Percentiles rank a stretch among this genome's conserved stretches.
These are phyloP conservation scores for Labeo catla DNA, from an alignment of 2,113 vertebrate species.

Conservation along the genomic window DNA sequence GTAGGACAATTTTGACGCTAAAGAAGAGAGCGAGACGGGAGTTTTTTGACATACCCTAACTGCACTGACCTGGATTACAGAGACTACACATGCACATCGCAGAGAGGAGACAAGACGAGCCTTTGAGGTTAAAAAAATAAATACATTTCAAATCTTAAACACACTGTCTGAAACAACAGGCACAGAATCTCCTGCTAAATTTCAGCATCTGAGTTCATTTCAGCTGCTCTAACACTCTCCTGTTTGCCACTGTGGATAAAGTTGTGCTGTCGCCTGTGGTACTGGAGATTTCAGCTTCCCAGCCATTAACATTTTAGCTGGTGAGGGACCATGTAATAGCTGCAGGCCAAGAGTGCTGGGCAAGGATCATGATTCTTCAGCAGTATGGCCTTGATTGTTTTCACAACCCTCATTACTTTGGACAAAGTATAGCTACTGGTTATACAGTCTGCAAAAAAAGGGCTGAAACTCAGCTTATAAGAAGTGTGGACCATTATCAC, in stretches of 20 bases:
- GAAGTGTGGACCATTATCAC: constrained; percentile 9
- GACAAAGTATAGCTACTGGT: constrained; percentile 14
- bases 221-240: background rate
- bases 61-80: no score
- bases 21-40: no score
- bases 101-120: no score
- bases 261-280: background rate
- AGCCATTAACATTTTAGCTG: constrained; percentile 17
- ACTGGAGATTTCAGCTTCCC: background rate
- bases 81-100: no score
- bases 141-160: no score
- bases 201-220: background rate
- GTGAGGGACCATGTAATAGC: constrained; percentile 4
- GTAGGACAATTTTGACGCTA: no score
- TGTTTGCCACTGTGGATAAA: background rate
- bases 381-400: background rate
- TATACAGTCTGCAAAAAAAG: constrained; percentile 13
- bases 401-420: constrained; percentile 24
- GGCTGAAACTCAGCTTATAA: background rate
- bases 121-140: no score
- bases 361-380: background rate
- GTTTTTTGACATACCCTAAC: no score
- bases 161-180: background rate
- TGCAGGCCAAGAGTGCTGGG: background rate
- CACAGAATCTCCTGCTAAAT: background rate